Evolutionary conservation across 2,888 invertebrate genomes (phyloP).

Genomic region (Abscondita cerata): DNA sequence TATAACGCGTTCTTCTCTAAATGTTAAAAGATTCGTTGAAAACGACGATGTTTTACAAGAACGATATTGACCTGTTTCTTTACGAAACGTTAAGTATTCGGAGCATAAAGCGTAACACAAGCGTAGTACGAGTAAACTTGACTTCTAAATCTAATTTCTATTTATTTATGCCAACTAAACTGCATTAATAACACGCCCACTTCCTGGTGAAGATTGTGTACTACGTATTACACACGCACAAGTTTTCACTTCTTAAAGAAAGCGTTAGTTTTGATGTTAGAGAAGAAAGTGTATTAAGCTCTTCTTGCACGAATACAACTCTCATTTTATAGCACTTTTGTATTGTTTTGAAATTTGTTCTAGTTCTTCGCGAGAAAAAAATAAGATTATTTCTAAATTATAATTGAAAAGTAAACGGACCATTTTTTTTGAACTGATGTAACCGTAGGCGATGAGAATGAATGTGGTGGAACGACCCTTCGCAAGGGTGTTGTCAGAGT

Average conservation of each 20-base stretch:
- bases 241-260: constrained; percentile 31
- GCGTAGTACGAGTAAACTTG: constrained; percentile 33
- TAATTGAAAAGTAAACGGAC: no score
- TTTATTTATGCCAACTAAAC: constrained; percentile 33
- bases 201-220: constrained; percentile 32
- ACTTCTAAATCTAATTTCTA: constrained; percentile 37
- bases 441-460: no score
- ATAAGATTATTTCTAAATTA: no score
- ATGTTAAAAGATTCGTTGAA: no score
- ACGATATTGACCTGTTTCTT: constrained; percentile 25
- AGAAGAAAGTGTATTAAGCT: constrained; percentile 26
- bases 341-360: no score
- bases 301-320: constrained; percentile 9
- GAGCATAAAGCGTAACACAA: constrained; percentile 31
- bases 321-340: constrained; percentile 10
- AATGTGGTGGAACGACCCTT: no score
- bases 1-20: no score
- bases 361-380: no score
- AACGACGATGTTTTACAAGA: constrained; percentile 2
- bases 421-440: no score
- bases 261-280: constrained; percentile 20
- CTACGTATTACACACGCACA: constrained; percentile 27
- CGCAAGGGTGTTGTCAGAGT: no score
- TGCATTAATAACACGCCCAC: constrained; percentile 33
- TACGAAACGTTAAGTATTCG: constrained; percentile 25